phyloP scores from a whole-genome alignment of 2,888 invertebrate genomes.

The Neelides folsomi region DNA sequence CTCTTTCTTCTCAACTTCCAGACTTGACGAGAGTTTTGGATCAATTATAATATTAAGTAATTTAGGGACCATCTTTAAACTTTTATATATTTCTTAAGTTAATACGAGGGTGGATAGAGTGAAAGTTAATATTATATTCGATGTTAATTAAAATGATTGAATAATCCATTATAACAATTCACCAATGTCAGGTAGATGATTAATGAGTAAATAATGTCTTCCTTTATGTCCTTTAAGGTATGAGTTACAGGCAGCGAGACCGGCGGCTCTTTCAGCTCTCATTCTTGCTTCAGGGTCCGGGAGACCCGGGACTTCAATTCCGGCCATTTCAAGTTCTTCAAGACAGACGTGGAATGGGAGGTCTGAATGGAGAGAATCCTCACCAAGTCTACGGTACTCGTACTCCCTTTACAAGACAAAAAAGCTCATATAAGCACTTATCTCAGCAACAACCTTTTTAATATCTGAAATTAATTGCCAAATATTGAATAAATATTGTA shows the following conservation, averaged over 20 bases:
- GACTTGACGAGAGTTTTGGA: background rate
- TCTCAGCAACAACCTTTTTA: too few species aligned
- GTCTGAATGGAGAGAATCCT: slow-evolving; percentile 5
- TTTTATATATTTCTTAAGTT: too few species aligned
- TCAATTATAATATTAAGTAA: background rate
- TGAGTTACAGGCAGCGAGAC: slow-evolving; percentile 50
- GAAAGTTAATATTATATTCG: too few species aligned
- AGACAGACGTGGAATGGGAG: background rate
- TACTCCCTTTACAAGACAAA: slow-evolving; percentile 5
- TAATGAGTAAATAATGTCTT: slow-evolving; percentile 58
- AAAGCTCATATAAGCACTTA: too few species aligned
- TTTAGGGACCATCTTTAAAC: background rate
- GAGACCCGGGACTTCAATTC: slow-evolving; percentile 1
- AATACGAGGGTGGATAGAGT: too few species aligned
- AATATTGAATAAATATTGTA: too few species aligned
- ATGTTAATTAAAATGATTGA: too few species aligned
- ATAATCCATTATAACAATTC: slow-evolving; percentile 20
- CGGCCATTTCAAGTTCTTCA: background rate
- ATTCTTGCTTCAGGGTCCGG: slow-evolving; percentile 12
- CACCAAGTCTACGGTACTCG: slow-evolving; percentile 15
- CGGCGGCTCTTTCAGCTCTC: slow-evolving; percentile 16
- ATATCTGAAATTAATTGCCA: too few species aligned
- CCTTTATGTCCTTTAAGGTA: slow-evolving; percentile 47
- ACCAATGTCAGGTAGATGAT: slow-evolving; percentile 67
- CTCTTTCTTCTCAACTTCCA: slow-evolving; percentile 1